Evolutionary conservation across 1,140 invertebrate genomes (phyloP), one percentile per base, ranked within the genome.

Genomic region (Trichonephila clavipes): DNA sequence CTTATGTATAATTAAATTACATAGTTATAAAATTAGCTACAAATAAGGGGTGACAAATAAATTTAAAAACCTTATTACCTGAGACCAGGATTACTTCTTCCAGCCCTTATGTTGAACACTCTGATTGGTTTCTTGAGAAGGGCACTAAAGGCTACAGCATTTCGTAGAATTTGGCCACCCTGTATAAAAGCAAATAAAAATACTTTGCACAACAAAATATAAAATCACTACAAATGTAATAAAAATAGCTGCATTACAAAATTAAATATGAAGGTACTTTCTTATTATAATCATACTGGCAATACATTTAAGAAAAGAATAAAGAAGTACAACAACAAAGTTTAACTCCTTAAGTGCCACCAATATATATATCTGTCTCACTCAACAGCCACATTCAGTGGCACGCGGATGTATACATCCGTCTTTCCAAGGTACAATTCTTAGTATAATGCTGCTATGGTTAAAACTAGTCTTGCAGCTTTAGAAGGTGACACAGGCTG

Each of bases 131-230:
- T 97, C 59, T 96, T 96, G 83, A 97, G 96, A 21, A 99, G 96
- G 93, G 97, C 97, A 95, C 98, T 98, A 5, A 99, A 96, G 40
- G 97, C 97, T 8, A 98, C 95, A 4, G 98, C 97, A 95, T 98
- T 97, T 93, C 98, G 96, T 40, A 99, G 96, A 94, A 98, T 98
- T 96, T 99, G 98, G 2, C 98, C 98, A 90, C 98, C 98, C 98
- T 98, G 40, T 12, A 1, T 51, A 3, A 28, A 34, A 44, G 7
- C 19, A 72, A 58, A 69, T 14, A 24, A n/a, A 28, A 24, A 66
- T 7, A 24, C 7, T 58, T 24, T 16, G 18, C 59, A n/a, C n/a
- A 21, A 59, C 19, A 86, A 28, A 28, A n/a, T 61, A 14, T 28
- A 8, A 58, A 58, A 59, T 1, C n/a, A 85, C 8, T 58, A 16